phyloP scores from a whole-genome alignment of 2,888 invertebrate genomes.

The Drosophila fungiperda region DNA sequence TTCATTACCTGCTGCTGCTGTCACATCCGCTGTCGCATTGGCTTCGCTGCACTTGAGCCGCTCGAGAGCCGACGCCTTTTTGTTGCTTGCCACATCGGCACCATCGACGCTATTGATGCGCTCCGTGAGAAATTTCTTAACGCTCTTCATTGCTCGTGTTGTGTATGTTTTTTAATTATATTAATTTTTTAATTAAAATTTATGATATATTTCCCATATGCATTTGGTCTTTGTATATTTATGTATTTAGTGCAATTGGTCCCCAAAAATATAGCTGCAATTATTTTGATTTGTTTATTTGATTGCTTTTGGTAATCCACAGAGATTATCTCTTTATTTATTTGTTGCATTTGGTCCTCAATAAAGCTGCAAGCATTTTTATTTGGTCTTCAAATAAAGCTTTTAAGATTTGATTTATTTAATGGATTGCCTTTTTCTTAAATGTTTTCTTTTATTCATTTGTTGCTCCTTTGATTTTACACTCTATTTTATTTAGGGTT shows the following conservation, averaged over 20 bases:
- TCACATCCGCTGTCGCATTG: background rate
- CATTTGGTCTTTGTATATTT: slow-evolving; percentile 18
- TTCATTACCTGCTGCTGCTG: slow-evolving; percentile 28
- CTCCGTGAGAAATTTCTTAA: slow-evolving; percentile 84
- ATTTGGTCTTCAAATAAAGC: background rate
- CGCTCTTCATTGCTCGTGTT: slow-evolving; percentile 82
- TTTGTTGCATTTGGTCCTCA: slow-evolving; percentile 4
- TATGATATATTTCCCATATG: slow-evolving; percentile 15
- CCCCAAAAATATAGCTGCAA: background rate
- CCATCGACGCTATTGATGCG: slow-evolving; percentile 83
- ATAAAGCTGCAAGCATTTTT: background rate
- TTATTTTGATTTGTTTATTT: slow-evolving; percentile 8
- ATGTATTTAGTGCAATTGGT: slow-evolving; percentile 10
- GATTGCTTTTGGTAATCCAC: background rate
- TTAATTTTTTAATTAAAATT: slow-evolving; percentile 8
- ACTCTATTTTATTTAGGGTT: background rate
- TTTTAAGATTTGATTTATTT: background rate
- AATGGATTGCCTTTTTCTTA: background rate
- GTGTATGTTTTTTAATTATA: slow-evolving; percentile 11
- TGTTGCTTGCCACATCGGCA: slow-evolving; percentile 53
- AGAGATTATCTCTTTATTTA: background rate
- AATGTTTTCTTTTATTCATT: background rate
- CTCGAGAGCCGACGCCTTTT: slow-evolving; percentile 58
- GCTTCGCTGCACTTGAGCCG: slow-evolving; percentile 58
- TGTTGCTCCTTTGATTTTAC: background rate